phyloP scores from a whole-genome alignment of 2,797 vertebrate species.

The Hippopotamyrus pictus region DNA sequence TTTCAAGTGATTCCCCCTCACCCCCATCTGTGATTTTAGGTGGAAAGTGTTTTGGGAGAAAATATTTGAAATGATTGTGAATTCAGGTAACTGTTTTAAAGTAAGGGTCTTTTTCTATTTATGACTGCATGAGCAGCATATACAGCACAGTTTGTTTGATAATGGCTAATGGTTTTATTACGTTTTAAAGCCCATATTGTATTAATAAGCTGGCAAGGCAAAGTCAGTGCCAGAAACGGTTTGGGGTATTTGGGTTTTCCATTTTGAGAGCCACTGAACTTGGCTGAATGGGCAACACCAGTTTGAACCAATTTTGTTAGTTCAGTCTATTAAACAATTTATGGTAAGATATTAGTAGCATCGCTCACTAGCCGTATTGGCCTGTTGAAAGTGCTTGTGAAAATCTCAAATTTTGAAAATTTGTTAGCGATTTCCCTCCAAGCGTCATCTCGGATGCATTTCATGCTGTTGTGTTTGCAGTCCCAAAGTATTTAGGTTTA shows the following conservation, averaged over 20 bases:
- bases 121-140: background rate
- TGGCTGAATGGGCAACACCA: background rate
- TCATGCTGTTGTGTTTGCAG: background rate
- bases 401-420: background rate
- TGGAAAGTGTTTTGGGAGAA: background rate
- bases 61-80: background rate
- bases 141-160: background rate
- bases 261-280: background rate
- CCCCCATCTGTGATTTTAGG: constrained; percentile 1
- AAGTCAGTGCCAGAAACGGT: background rate
- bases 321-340: background rate
- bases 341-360: background rate
- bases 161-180: background rate
- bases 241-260: background rate
- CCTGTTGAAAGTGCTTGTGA: background rate
- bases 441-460: background rate
- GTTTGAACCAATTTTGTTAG: background rate
- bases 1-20: background rate
- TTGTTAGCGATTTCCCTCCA: background rate
- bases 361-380: background rate
- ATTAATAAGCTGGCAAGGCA: background rate
- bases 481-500: background rate
- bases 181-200: background rate
- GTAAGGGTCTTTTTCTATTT: background rate
- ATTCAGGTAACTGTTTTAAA: background rate